These are phyloP conservation scores for Gambusia holbrooki DNA, from an alignment of 2,113 vertebrate species.

Conservation along the genomic window DNA sequence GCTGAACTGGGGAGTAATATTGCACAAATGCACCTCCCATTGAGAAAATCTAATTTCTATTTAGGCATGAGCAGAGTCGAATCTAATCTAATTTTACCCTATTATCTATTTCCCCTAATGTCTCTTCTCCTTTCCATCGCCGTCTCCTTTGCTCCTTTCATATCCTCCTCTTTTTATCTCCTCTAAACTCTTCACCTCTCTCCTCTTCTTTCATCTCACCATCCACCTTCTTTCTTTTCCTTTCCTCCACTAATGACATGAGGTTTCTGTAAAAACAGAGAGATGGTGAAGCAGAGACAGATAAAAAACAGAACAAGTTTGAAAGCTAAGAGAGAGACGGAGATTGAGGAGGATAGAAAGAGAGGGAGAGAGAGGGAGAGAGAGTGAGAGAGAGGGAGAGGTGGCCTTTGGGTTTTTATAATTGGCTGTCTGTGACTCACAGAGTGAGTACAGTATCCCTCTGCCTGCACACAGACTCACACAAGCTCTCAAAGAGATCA, in stretches of 20 bases:
- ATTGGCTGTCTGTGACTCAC: constrained; percentile 69
- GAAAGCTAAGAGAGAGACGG: constrained; percentile 27
- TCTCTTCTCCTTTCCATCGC: constrained; percentile 7
- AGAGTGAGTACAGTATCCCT: constrained; percentile 51
- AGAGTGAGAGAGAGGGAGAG: constrained; percentile 45
- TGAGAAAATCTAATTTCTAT: constrained; percentile 60
- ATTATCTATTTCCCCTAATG: constrained; percentile 6
- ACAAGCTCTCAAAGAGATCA: constrained; percentile 46
- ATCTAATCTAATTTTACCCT: constrained; percentile 50
- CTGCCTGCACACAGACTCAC: constrained; percentile 20
- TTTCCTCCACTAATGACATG: constrained; percentile 42
- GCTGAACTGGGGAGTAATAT: constrained; percentile 31
- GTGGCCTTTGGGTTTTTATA: constrained; percentile 69
- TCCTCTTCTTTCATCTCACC: constrained; percentile 16
- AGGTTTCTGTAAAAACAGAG: constrained; percentile 2
- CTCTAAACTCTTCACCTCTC: constrained; percentile 44
- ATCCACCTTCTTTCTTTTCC: background rate
- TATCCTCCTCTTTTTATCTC: constrained; percentile 23
- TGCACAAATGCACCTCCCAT: constrained; percentile 41
- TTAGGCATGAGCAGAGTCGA: constrained; percentile 46
- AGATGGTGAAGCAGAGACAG: background rate
- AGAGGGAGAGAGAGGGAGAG: constrained; percentile 19
- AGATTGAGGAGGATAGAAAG: constrained; percentile 33
- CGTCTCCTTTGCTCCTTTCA: constrained; percentile 11
- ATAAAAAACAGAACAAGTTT: constrained; percentile 24